phyloP scores from a whole-genome alignment of 2,113 vertebrate genomes.

The Bujurquina vittata region DNA sequence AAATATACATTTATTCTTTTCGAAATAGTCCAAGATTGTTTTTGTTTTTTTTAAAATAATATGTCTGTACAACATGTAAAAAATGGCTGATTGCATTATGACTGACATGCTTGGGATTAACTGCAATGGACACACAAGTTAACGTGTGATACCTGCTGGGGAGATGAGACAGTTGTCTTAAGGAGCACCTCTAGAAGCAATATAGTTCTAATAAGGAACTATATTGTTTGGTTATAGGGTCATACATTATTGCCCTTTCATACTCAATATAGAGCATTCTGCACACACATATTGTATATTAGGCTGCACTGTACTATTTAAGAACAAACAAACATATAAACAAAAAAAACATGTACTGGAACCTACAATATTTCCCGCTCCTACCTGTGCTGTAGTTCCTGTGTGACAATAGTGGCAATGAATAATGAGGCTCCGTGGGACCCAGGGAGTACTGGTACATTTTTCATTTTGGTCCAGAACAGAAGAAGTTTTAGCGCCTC shows the following conservation, averaged over 20 bases:
- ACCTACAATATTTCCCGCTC: slow-evolving; percentile 51
- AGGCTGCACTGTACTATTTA: too few relatives aligned
- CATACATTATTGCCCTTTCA: not conserved
- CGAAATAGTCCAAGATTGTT: slow-evolving; percentile 17
- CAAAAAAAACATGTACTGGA: not conserved
- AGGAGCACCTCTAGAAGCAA: slow-evolving; percentile 23
- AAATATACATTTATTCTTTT: slow-evolving; percentile 31
- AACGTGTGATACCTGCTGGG: not conserved
- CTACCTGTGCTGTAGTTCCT: slow-evolving; percentile 38
- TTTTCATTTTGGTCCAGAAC: slow-evolving; percentile 54
- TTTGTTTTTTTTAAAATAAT: not conserved
- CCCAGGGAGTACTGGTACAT: slow-evolving; percentile 50
- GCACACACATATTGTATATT: slow-evolving; percentile 17
- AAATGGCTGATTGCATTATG: slow-evolving; percentile 20
- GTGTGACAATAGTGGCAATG: slow-evolving; percentile 52
- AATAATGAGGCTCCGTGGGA: slow-evolving; percentile 61
- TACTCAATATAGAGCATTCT: slow-evolving; percentile 2
- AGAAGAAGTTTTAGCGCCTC: slow-evolving; percentile 34
- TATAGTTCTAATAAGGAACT: slow-evolving; percentile 35
- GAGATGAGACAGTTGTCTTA: slow-evolving; percentile 35
- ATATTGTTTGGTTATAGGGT: slow-evolving; percentile 37
- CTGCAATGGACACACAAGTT: slow-evolving; percentile 24
- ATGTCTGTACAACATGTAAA: slow-evolving; percentile 9
- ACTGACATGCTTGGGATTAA: slow-evolving; percentile 20
- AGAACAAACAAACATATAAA: too few relatives aligned